Evolutionary conservation across 2,888 invertebrate genomes (phyloP).

Genomic region (Euclidia mi): DNA sequence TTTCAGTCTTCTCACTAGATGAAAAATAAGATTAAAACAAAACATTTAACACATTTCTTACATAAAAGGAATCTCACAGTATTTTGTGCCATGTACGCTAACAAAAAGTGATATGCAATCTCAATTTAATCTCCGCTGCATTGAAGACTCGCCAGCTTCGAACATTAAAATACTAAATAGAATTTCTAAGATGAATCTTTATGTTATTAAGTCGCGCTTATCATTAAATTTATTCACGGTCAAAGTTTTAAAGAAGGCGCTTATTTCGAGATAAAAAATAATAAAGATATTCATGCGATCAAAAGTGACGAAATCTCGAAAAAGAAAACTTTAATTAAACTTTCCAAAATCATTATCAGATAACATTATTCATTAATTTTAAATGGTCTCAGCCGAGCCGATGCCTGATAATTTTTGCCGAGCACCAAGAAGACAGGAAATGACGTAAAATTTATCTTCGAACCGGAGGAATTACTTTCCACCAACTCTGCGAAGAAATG

Average conservation of each 20-base stretch:
- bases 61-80: background rate
- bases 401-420: conserved; percentile 87
- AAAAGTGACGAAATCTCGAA: conserved; percentile 75
- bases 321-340: conserved; percentile 88
- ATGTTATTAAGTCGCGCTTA: conserved; percentile 50
- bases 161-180: conserved; percentile 40
- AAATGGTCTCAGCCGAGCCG: conserved; percentile 82
- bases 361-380: conserved; percentile 90
- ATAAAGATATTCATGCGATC: conserved; percentile 84
- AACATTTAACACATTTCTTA: background rate
- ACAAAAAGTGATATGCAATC: conserved; percentile 11
- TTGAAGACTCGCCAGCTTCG: conserved; percentile 4
- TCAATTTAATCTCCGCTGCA: conserved; percentile 17
- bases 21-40: background rate
- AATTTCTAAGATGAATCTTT: conserved; percentile 43
- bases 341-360: conserved; percentile 87
- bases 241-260: conserved; percentile 73
- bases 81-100: background rate
- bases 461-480: conserved; percentile 86
- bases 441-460: conserved; percentile 87
- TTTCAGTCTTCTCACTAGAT: background rate
- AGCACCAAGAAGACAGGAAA: conserved; percentile 83
- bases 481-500: conserved; percentile 83
- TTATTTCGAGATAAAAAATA: conserved; percentile 77
- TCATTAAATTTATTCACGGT: conserved; percentile 72